phyloP scores from a whole-genome alignment of 2,888 invertebrate genomes.

The Amiota minor region DNA sequence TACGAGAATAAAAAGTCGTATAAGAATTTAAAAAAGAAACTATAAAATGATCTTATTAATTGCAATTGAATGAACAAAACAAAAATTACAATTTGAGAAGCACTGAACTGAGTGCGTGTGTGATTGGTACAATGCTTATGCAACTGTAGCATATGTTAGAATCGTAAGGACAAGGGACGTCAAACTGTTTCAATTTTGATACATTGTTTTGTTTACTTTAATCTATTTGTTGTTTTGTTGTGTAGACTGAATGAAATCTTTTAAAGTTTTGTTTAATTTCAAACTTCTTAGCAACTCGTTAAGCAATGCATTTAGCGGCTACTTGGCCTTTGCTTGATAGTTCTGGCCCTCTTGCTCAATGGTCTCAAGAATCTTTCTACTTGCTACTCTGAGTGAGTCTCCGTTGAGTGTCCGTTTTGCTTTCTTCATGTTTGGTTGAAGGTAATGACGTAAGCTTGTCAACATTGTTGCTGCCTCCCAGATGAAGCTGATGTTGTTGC shows the following conservation, averaged over 20 bases:
- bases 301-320: slow-evolving; percentile 12
- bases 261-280: slow-evolving; percentile 14
- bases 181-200: no score
- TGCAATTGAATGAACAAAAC: background rate
- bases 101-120: no score
- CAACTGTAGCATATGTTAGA: no score
- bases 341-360: background rate
- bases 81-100: no score
- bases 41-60: background rate
- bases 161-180: no score
- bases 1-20: slow-evolving; percentile 29
- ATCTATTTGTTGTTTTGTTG: background rate
- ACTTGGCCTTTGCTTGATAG: slow-evolving; percentile 1
- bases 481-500: background rate
- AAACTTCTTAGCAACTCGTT: slow-evolving; percentile 13
- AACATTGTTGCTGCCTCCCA: slow-evolving; percentile 29
- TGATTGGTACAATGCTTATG: no score
- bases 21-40: background rate
- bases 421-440: background rate
- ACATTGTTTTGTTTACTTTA: no score
- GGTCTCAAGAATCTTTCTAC: background rate
- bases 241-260: background rate
- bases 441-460: slow-evolving; percentile 25
- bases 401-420: background rate
- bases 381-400: background rate